A percentile compares a stretch with the other conserved stretches of the same genome.
Evolutionary conservation across 2,113 vertebrate genomes (phyloP).

Genomic region (Platanista minor): DNA sequence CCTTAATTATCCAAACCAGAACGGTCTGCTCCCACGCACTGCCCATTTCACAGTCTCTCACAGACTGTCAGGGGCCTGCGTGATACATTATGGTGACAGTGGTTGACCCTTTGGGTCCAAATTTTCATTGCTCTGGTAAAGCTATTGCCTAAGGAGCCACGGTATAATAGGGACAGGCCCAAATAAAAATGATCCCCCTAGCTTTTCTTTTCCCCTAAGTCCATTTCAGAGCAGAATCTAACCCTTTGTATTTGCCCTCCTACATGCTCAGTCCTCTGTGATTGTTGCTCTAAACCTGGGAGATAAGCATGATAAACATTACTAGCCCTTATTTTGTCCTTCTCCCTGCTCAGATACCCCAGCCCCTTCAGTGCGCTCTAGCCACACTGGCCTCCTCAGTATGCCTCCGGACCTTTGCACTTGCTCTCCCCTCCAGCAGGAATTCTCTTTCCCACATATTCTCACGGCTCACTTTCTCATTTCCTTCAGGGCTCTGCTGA

Average conservation of each 20-base stretch:
- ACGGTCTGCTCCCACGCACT: neutral
- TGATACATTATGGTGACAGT: neutral
- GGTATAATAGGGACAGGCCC: neutral
- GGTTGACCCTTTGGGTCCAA: neutral
- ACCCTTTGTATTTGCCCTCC: neutral
- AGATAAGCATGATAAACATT: neutral
- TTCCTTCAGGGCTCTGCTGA: neutral
- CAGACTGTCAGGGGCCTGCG: neutral
- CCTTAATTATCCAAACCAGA: conserved; percentile 37
- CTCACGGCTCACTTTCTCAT: neutral
- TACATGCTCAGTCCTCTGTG: neutral
- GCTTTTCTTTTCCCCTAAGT: neutral
- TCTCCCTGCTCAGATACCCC: neutral
- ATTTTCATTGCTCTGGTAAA: conserved; percentile 44
- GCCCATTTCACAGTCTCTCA: conserved; percentile 10
- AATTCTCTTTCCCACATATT: neutral
- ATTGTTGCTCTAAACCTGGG: neutral
- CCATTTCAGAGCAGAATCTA: neutral
- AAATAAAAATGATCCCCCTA: neutral
- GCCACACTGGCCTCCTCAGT: neutral
- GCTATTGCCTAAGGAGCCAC: neutral
- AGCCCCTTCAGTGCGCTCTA: neutral
- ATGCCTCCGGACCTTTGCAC: neutral
- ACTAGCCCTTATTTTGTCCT: neutral
- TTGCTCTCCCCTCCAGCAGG: neutral